Evolutionary conservation across 2,888 invertebrate genomes (phyloP).

Genomic region (Cephus pygmeus): DNA sequence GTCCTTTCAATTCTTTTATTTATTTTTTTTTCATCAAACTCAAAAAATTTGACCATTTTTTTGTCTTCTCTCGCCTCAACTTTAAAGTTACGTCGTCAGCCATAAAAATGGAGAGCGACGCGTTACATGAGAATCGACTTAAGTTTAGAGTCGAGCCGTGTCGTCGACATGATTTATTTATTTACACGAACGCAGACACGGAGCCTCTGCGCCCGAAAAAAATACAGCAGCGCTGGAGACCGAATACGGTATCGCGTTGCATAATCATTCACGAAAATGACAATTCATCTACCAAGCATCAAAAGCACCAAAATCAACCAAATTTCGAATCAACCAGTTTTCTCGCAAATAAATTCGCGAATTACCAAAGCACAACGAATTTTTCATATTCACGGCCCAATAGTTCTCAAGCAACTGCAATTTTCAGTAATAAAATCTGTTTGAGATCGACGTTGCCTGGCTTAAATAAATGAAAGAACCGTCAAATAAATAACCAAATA

Average conservation of each 20-base stretch:
- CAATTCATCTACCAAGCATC: no score
- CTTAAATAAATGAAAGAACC: neutral
- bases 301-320: no score
- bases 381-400: no score
- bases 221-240: no score
- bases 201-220: no score
- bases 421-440: neutral
- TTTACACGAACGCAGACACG: no score
- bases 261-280: no score
- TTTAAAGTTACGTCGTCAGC: neutral
- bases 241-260: no score
- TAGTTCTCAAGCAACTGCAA: no score
- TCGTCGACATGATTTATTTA: neutral
- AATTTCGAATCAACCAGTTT: no score
- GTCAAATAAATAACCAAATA: neutral
- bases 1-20: neutral
- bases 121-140: neutral
- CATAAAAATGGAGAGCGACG: neutral
- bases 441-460: neutral
- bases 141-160: neutral
- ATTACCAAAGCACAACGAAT: no score
- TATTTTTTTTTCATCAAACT: neutral
- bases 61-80: neutral
- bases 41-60: neutral
- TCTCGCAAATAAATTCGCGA: no score